Evolutionary conservation across 2,888 invertebrate genomes (phyloP).

Genomic region (Oxystoma pomonae): DNA sequence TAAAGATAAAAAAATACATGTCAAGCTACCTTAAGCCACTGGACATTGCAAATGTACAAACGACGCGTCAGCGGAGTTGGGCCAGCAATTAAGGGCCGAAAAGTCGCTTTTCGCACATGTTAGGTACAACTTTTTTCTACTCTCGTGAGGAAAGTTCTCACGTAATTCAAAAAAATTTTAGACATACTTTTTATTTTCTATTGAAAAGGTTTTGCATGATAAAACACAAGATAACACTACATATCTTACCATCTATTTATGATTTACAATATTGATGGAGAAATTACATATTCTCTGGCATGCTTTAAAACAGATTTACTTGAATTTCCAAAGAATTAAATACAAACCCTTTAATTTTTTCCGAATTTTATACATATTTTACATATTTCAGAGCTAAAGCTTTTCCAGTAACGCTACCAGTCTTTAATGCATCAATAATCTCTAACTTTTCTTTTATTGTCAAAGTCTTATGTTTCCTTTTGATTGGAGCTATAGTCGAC

Average conservation of each 20-base stretch:
- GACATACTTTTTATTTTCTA: neutral
- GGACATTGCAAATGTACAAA: neutral
- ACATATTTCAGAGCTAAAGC: slow-evolving; percentile 6
- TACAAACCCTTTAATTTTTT: slow-evolving; percentile 10
- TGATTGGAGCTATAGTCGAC: slow-evolving; percentile 7
- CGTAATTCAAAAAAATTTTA: neutral
- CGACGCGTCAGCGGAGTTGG: neutral
- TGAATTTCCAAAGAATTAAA: neutral
- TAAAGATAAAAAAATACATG: slow-evolving; percentile 2
- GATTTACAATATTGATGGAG: too few species aligned
- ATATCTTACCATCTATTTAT: too few species aligned
- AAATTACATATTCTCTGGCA: too few species aligned
- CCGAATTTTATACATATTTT: slow-evolving; percentile 3
- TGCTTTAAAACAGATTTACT: neutral
- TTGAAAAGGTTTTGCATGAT: neutral
- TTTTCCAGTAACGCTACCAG: slow-evolving; percentile 1
- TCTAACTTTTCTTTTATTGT: slow-evolving; percentile 1
- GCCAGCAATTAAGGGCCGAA: neutral
- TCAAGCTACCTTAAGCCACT: neutral
- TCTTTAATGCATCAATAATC: neutral
- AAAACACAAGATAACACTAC: neutral
- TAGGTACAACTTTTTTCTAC: neutral
- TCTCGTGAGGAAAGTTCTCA: neutral
- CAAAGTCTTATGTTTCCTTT: slow-evolving; percentile 16
- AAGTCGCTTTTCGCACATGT: neutral